These are phyloP conservation scores for Dascillus cervinus DNA, from an alignment of 2,888 invertebrate species.

Conservation along the genomic window DNA sequence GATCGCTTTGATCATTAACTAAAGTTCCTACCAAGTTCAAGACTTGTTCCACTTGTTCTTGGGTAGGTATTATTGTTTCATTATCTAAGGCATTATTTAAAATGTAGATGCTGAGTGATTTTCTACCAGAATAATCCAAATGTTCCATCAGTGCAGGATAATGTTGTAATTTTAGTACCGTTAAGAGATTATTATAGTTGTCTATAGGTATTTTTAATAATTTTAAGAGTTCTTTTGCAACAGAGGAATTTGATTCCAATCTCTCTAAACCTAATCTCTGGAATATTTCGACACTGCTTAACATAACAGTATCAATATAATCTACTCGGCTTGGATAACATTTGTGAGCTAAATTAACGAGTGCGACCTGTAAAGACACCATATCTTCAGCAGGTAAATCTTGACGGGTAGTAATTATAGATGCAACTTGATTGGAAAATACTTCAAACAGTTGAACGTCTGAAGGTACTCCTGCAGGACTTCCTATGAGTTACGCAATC, in stretches of 20 bases:
- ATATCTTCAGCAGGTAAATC: constrained; percentile 96
- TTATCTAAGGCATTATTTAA: constrained; percentile 85
- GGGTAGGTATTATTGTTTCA: constrained; percentile 78
- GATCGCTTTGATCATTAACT: constrained; percentile 77
- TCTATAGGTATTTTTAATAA: constrained; percentile 92
- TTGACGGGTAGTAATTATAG: constrained; percentile 85
- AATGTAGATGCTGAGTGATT: constrained; percentile 79
- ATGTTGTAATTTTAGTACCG: constrained; percentile 77
- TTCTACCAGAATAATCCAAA: constrained; percentile 81
- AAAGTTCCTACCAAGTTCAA: constrained; percentile 69
- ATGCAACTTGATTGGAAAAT: constrained; percentile 94
- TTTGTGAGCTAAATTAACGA: constrained; percentile 90
- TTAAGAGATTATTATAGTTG: constrained; percentile 86
- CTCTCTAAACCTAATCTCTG: constrained; percentile 78
- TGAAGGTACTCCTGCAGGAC: constrained; percentile 33
- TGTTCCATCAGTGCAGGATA: constrained; percentile 80
- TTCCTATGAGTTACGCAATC: constrained; percentile 6
- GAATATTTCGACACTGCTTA: constrained; percentile 75
- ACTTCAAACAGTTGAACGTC: constrained; percentile 96
- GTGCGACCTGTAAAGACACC: constrained; percentile 87
- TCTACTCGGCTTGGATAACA: constrained; percentile 93
- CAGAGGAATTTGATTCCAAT: constrained; percentile 69
- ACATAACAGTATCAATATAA: constrained; percentile 91
- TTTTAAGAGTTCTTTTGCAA: constrained; percentile 88
- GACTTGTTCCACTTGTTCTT: constrained; percentile 67